A percentile compares a stretch with the other conserved stretches of the same genome.
These are phyloP conservation scores for Ondatra zibethicus DNA, from an alignment of 2,113 vertebrate genomes.

Conservation along the genomic window DNA sequence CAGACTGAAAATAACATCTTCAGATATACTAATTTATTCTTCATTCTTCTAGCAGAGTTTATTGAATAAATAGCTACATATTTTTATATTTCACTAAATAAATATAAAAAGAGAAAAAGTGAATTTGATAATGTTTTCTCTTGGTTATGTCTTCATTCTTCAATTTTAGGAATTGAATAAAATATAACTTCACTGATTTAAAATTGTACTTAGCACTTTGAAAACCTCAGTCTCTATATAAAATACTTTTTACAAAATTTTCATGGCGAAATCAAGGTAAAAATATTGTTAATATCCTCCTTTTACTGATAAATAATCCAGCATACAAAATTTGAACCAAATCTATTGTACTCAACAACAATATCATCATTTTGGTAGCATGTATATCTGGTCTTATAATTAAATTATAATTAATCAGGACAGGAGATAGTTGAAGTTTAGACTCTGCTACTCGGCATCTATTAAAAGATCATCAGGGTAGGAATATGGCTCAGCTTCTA, in stretches of 20 bases:
- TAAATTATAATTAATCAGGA: background rate
- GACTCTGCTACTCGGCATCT: background rate
- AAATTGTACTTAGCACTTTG: constrained; percentile 4
- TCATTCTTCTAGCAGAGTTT: background rate
- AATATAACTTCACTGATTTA: constrained; percentile 23
- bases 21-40: background rate
- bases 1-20: constrained; percentile 43
- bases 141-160: background rate
- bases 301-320: constrained; percentile 37
- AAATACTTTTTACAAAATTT: background rate
- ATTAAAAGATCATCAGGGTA: background rate
- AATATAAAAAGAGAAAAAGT: background rate
- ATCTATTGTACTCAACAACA: background rate
- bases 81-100: constrained; percentile 34
- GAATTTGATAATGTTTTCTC: constrained; percentile 2
- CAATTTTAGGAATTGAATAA: constrained; percentile 17
- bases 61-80: background rate
- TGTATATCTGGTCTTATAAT: background rate
- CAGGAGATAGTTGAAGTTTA: constrained; percentile 10
- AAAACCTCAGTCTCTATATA: background rate
- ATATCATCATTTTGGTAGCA: background rate
- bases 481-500: background rate
- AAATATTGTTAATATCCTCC: background rate
- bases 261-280: background rate
- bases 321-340: constrained; percentile 14